phyloP scores from a whole-genome alignment of 2,797 vertebrate genomes.

The Rhabdophis nuchalis region DNA sequence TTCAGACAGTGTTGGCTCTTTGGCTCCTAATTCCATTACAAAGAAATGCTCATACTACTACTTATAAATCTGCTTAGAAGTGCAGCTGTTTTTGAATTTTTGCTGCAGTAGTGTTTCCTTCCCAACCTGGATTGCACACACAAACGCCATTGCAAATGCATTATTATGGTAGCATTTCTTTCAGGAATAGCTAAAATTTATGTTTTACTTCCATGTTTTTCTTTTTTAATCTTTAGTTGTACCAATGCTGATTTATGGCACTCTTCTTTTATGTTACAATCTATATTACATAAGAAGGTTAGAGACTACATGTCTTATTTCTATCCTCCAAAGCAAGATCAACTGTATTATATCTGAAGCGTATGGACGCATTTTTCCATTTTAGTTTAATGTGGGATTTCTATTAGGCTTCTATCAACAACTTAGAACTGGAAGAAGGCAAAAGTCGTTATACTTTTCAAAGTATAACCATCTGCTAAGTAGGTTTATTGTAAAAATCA shows the following conservation, averaged over 20 bases:
- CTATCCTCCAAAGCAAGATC: background rate
- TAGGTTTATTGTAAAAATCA: background rate
- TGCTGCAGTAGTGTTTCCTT: background rate
- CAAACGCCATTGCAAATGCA: background rate
- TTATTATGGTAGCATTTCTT: background rate
- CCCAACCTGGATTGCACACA: background rate
- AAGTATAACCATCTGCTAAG: background rate
- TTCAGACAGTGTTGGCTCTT: too few species aligned
- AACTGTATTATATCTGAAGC: background rate
- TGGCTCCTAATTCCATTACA: background rate
- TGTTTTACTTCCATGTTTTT: background rate
- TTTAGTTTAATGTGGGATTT: background rate
- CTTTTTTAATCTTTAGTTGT: background rate
- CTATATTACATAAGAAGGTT: background rate
- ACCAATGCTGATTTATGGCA: background rate
- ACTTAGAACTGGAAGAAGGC: background rate
- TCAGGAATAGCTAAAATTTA: background rate
- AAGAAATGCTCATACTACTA: background rate
- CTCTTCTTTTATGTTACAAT: background rate
- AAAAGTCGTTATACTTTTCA: background rate
- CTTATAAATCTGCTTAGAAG: background rate
- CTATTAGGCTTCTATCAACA: background rate
- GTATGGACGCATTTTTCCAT: background rate
- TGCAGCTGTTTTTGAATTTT: background rate
- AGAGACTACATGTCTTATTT: background rate